Percentiles rank a stretch among this genome's conserved stretches.
Conservation (phyloP, 2,113 vertebrate species). For the Regulus satrapa region DNA sequence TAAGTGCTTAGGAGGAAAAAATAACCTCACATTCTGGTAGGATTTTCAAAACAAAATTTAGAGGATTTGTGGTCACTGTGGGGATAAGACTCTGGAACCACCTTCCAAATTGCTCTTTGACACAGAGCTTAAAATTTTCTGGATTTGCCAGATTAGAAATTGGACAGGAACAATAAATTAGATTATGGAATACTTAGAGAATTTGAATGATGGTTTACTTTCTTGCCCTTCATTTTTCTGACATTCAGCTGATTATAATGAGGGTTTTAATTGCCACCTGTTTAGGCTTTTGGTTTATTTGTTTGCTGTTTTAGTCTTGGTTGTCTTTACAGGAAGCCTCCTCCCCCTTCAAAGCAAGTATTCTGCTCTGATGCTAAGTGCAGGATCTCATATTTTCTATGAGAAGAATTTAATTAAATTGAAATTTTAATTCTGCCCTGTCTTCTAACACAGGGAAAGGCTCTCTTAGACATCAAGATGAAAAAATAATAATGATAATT, state of each 20-base stretch:
- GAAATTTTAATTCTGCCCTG: not conserved
- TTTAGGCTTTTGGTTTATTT: not conserved
- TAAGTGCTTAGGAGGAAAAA: not conserved
- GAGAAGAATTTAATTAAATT: not conserved
- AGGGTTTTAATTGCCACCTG: not conserved
- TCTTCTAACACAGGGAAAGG: not conserved
- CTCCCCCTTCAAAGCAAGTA: not conserved
- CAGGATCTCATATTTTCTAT: not conserved
- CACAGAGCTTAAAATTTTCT: not conserved
- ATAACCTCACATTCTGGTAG: not conserved
- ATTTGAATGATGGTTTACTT: not conserved
- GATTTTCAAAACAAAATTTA: not conserved
- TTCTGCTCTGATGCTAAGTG: not conserved
- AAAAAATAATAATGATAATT: slow-evolving; percentile 10
- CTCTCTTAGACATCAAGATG: not conserved
- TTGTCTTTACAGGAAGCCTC: not conserved
- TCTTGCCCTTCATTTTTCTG: not conserved
- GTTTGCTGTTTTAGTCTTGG: not conserved
- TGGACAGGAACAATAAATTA: not conserved
- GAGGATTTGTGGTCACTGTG: not conserved
- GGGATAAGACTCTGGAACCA: not conserved
- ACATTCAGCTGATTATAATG: not conserved
- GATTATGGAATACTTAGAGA: not conserved
- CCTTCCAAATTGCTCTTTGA: not conserved
- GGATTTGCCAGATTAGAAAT: not conserved